Evolutionary conservation across 2,888 invertebrate genomes (phyloP).

Genomic region (Spilosoma lubricipeda): DNA sequence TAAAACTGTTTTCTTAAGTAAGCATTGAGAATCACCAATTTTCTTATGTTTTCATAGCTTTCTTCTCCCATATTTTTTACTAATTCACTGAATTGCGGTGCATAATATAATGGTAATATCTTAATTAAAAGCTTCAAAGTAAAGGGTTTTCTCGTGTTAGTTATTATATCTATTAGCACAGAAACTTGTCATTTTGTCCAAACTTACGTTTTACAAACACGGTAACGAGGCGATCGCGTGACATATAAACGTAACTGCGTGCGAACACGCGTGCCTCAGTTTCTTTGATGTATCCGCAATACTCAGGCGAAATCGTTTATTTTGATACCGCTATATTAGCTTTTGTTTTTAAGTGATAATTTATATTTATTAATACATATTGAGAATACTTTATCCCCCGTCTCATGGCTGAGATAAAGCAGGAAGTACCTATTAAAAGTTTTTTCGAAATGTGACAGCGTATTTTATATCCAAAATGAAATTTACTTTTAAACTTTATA

Average conservation of each 20-base stretch:
- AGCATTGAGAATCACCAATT: too few relatives aligned
- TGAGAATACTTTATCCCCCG: too few relatives aligned
- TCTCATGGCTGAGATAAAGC: too few relatives aligned
- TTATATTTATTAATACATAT: not conserved
- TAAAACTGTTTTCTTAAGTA: too few relatives aligned
- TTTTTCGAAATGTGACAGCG: too few relatives aligned
- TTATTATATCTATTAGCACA: not conserved
- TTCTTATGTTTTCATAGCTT: too few relatives aligned
- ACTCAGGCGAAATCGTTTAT: not conserved
- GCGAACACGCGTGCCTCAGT: constrained; percentile 34
- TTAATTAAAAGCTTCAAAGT: not conserved
- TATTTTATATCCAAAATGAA: too few relatives aligned
- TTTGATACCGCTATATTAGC: constrained; percentile 8
- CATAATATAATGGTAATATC: not conserved
- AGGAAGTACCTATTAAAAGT: too few relatives aligned
- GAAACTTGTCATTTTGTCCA: constrained; percentile 20
- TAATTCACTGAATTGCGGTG: too few relatives aligned
- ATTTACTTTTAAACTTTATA: not conserved
- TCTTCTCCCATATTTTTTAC: too few relatives aligned
- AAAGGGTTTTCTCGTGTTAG: not conserved
- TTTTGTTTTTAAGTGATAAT: not conserved
- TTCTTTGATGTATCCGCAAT: constrained; percentile 27
- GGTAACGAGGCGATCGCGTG: constrained; percentile 45
- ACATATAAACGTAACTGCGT: constrained; percentile 26
- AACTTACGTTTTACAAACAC: constrained; percentile 41